A percentile compares a stretch with the other conserved stretches of the same genome.
These are phyloP conservation scores for Auanema freiburgensis DNA, from an alignment of 2,888 invertebrate genomes.

Conservation along the genomic window DNA sequence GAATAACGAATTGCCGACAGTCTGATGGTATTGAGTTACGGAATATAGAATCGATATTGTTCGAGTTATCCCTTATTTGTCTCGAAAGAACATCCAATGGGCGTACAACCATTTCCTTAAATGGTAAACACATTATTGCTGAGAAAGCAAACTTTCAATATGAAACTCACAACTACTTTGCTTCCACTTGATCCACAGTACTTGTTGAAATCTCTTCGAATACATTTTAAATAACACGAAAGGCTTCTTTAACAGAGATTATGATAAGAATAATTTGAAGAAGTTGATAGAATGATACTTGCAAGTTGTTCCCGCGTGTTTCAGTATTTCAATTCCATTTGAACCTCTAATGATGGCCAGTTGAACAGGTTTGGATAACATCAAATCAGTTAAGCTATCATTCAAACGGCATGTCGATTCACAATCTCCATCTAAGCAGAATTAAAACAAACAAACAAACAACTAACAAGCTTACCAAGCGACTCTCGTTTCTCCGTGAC, in stretches of 20 bases:
- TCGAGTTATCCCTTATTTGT: background rate
- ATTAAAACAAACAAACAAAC: background rate
- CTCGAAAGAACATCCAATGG: background rate
- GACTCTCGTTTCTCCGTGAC: background rate
- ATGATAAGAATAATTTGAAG: no score
- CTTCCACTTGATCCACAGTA: slow-evolving; percentile 2
- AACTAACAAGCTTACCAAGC: background rate
- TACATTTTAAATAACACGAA: background rate
- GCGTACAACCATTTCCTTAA: slow-evolving; percentile 1
- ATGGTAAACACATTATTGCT: background rate
- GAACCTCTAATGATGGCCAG: background rate
- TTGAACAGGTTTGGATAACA: background rate
- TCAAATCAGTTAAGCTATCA: background rate
- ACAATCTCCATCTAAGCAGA: background rate
- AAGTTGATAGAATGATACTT: background rate
- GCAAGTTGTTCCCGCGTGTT: background rate
- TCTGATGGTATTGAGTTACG: background rate
- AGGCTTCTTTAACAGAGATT: background rate
- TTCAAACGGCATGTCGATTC: background rate
- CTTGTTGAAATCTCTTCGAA: slow-evolving; percentile 3
- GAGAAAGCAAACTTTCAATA: background rate
- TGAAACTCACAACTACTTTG: background rate
- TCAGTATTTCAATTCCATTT: background rate
- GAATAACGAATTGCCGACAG: background rate
- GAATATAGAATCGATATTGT: background rate